These are phyloP conservation scores for Anodontia alba DNA, from an alignment of 2,888 invertebrate species.

Conservation along the genomic window DNA sequence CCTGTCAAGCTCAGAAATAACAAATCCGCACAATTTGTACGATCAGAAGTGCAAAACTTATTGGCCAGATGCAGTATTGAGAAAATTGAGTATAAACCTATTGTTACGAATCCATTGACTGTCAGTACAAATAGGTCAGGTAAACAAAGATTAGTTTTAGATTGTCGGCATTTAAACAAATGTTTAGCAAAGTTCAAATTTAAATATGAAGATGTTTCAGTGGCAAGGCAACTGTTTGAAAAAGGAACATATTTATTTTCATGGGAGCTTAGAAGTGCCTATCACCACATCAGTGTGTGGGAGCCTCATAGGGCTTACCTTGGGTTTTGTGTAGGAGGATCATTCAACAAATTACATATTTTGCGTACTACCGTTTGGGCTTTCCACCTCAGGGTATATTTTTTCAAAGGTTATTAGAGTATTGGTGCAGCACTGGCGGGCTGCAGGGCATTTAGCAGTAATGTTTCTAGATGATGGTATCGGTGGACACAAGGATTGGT, in stretches of 20 bases:
- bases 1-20: neutral
- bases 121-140: conserved; percentile 9
- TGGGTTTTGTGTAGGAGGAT: neutral
- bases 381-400: conserved; percentile 51
- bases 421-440: conserved; percentile 43
- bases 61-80: neutral
- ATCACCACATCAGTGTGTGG: conserved; percentile 2
- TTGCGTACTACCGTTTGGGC: conserved; percentile 51
- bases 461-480: conserved; percentile 57
- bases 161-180: conserved; percentile 12
- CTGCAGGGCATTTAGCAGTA: conserved; percentile 32
- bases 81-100: neutral
- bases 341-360: conserved; percentile 40
- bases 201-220: conserved; percentile 13
- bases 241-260: conserved; percentile 13
- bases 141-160: conserved; percentile 13
- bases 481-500: conserved; percentile 25
- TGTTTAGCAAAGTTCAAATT: neutral
- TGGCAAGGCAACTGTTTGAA: conserved; percentile 14
- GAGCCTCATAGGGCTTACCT: neutral
- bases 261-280: neutral
- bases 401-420: conserved; percentile 51
- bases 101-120: conserved; percentile 7
- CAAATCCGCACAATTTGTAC: conserved; percentile 17
- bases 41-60: conserved; percentile 1